Evolutionary conservation across 2,888 invertebrate genomes (phyloP).

Genomic region (Mycalesis mineus): DNA sequence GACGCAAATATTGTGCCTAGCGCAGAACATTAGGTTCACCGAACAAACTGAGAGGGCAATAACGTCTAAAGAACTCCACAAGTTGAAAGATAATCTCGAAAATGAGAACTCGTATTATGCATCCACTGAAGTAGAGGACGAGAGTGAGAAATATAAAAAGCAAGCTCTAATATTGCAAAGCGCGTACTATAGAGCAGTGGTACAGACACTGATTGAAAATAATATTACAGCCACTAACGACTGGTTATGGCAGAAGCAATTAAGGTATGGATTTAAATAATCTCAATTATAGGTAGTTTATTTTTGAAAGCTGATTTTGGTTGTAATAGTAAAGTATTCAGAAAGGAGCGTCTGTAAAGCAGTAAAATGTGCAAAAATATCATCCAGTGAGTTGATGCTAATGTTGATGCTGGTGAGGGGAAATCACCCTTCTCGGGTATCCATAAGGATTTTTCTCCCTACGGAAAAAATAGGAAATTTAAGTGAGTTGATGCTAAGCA

Average conservation of each 20-base stretch:
- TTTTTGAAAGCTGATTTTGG: too few species aligned
- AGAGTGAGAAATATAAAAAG: slow-evolving; percentile 88
- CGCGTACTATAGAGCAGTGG: slow-evolving; percentile 91
- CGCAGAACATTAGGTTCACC: slow-evolving; percentile 91
- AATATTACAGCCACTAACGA: slow-evolving; percentile 82
- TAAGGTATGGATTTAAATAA: slow-evolving; percentile 83
- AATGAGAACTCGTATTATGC: slow-evolving; percentile 73
- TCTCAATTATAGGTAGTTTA: too few species aligned
- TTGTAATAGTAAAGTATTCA: too few species aligned
- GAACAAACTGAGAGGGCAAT: slow-evolving; percentile 90
- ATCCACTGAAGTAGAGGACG: slow-evolving; percentile 72
- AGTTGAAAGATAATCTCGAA: slow-evolving; percentile 68
- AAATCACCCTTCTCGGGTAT: too few species aligned
- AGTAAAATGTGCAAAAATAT: too few species aligned
- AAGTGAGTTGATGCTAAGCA: too few species aligned
- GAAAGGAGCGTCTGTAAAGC: too few species aligned
- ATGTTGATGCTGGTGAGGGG: too few species aligned
- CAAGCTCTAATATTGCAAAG: slow-evolving; percentile 95
- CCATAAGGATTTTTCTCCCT: too few species aligned
- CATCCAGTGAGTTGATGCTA: too few species aligned
- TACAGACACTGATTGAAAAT: slow-evolving; percentile 85
- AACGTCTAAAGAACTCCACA: slow-evolving; percentile 79
- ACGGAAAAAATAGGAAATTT: too few species aligned
- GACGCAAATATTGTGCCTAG: slow-evolving; percentile 88
- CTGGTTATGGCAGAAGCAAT: slow-evolving; percentile 98